These are phyloP conservation scores for Nomada fabriciana DNA, from an alignment of 2,888 invertebrate genomes.

Conservation along the genomic window DNA sequence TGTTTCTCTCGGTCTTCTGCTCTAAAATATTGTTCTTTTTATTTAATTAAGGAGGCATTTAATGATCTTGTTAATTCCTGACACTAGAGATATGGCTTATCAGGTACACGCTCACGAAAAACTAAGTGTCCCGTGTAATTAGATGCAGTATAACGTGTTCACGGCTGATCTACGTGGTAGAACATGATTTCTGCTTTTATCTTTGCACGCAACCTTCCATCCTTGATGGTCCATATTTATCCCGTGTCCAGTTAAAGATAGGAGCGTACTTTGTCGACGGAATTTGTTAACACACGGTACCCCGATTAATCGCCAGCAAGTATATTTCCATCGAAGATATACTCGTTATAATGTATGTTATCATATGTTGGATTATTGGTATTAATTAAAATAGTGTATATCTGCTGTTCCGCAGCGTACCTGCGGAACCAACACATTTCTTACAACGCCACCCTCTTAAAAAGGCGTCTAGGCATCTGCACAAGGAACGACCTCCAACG, in stretches of 20 bases:
- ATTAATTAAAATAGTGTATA: conserved; percentile 31
- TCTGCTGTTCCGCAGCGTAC: no score
- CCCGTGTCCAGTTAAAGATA: not conserved
- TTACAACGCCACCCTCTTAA: no score
- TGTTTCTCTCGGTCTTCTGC: no score
- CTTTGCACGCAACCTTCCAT: conserved; percentile 3
- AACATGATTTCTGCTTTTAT: conserved; percentile 24
- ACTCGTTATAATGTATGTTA: not conserved
- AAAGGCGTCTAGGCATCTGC: no score
- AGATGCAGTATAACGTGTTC: conserved; percentile 8
- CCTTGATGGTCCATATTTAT: not conserved
- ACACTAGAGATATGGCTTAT: conserved; percentile 1
- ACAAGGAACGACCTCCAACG: no score
- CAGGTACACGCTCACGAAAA: not conserved
- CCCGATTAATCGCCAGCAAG: not conserved
- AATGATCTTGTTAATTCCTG: conserved; percentile 16
- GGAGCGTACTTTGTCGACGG: no score
- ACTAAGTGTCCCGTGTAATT: conserved; percentile 44
- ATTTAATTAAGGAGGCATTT: conserved; percentile 5
- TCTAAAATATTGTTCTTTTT: no score
- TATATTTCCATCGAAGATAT: conserved; percentile 25
- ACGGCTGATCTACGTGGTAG: conserved; percentile 20
- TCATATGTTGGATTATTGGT: conserved; percentile 1
- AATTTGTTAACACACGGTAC: not conserved
- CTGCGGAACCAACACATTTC: no score